Base-by-base conservation (phyloP, 2,797 vertebrate genomes). In the Myotis daubentonii region DNA sequence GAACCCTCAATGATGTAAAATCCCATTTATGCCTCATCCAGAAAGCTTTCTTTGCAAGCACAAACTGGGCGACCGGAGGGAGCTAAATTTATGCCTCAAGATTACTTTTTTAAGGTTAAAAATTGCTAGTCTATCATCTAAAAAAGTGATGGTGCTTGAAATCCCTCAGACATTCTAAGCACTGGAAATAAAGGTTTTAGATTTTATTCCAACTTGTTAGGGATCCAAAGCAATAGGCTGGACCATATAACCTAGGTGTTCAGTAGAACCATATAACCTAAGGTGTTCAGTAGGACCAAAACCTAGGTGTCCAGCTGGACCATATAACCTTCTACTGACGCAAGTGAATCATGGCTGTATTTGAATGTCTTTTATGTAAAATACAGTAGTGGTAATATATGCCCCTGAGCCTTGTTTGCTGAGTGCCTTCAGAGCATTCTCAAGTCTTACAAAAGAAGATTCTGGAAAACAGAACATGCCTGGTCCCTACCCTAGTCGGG, bases 51-150 rank as follows among this genome's bases (percentile, higher is more conserved):
- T 87, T 79, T 38, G 68, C 68, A 28, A 65, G 1, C 28, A 89
- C 71, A 79, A 83, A 25, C 25, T 17, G 55, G 44, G 57, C 51
- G 33, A 49, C 62, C 71, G 22, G 23, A 89, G 49, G 30, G 44
- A 92, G 68, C 75, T 90, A 47, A 72, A 53, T 91, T 83, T 82
- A 62, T 55, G 87, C 16, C n/a, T 87, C 22, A 38, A 83, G 49
- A 74, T 83, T 36, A 88, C 28, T 76, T 75, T 81, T 81, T 76
- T 68, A 91, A 81, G 25, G 75, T 86, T 87, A 70, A 83, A 87
- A 91, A 49, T 81, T 76, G 25, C 36, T 53, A 41, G 36, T 16
- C 20, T 72, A 49, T 71, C 28, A 70, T 74, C 11, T 55, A n/a
- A 83, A 78, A 92, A 89, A 65, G 30, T 60, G 62, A 38, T 86